These are phyloP conservation scores for Alcis repandata DNA, from an alignment of 2,888 invertebrate species.

Conservation along the genomic window DNA sequence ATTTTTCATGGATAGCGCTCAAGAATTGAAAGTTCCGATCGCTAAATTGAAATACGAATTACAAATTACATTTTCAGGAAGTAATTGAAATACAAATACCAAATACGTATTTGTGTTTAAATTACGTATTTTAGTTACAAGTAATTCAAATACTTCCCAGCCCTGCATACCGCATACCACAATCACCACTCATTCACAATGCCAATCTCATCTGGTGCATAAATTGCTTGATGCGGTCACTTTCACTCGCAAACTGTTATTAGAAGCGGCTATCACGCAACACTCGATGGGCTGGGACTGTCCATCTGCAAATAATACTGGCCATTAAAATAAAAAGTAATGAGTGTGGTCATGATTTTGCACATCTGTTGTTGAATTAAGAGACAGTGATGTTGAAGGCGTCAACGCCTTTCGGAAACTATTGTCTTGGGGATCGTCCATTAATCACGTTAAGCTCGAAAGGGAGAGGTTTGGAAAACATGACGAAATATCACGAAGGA, in stretches of 20 bases:
- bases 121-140: no score
- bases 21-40: no score
- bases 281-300: conserved; percentile 29
- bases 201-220: conserved; percentile 35
- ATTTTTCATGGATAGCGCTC: no score
- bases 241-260: conserved; percentile 58
- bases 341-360: conserved; percentile 20
- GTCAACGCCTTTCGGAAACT: background rate
- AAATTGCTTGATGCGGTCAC: conserved; percentile 48
- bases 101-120: no score
- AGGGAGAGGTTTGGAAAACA: no score
- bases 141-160: no score
- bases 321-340: conserved; percentile 18
- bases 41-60: no score
- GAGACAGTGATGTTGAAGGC: conserved; percentile 16
- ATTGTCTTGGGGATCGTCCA: no score
- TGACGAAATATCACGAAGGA: no score
- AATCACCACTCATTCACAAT: conserved; percentile 27
- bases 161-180: conserved; percentile 15
- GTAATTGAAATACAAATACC: no score
- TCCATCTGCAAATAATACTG: conserved; percentile 31
- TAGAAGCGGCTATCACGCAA: conserved; percentile 59
- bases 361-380: conserved; percentile 25
- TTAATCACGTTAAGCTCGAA: no score
- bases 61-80: no score